Percentiles rank a stretch among this genome's conserved stretches.
Conservation (phyloP, 2,113 vertebrate genomes). For the Prionailurus bengalensis region DNA sequence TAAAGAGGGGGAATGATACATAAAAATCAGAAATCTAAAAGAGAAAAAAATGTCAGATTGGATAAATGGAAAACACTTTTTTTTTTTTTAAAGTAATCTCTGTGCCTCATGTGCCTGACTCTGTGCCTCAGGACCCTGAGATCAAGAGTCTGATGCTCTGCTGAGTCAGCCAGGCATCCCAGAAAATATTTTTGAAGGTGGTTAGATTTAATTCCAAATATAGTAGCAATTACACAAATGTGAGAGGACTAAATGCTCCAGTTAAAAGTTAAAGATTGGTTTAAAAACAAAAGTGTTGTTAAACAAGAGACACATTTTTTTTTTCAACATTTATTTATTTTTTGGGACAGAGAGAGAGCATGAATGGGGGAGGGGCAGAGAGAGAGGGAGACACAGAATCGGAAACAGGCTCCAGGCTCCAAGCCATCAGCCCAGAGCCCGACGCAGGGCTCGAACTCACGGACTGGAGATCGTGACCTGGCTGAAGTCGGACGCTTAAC, state of each 20-base stretch:
- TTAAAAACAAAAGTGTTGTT: background rate
- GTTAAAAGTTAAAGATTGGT: slow-evolving; percentile 46
- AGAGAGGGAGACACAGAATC: no score
- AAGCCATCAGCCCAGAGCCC: no score
- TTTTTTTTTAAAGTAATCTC: background rate
- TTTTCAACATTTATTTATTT: no score
- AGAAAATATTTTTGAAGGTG: background rate
- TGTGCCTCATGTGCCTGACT: background rate
- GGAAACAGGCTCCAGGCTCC: no score
- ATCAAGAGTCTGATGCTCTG: background rate
- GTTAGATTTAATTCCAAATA: slow-evolving; percentile 43
- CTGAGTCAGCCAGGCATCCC: background rate
- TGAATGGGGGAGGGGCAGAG: no score
- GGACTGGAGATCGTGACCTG: no score
- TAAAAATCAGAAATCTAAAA: slow-evolving; percentile 35
- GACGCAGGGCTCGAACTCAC: no score
- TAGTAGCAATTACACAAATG: background rate
- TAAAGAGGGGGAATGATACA: background rate
- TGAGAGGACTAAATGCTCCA: background rate
- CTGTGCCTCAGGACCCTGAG: background rate
- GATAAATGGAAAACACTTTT: slow-evolving; percentile 35
- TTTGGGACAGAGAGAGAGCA: no score
- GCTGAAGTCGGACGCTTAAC: no score
- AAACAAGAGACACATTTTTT: slow-evolving; percentile 13
- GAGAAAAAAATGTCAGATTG: background rate